These are phyloP conservation scores for Palythoa grandiflora DNA, from an alignment of 92 coral and sea anemone genomes.

Conservation along the genomic window DNA sequence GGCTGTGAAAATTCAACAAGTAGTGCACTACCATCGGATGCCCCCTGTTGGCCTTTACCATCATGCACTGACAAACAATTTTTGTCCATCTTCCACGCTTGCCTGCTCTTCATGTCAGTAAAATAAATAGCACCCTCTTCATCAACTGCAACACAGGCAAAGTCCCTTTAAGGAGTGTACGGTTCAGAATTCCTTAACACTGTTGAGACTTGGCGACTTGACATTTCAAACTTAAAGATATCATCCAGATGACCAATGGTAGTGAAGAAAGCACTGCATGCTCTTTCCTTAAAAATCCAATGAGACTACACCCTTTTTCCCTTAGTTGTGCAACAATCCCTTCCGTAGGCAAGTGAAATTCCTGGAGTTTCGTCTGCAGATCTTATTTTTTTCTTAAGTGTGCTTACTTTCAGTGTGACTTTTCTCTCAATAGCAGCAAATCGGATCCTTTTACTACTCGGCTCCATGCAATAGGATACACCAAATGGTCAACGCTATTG, in stretches of 20 bases:
- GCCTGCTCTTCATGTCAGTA: constrained; percentile 18
- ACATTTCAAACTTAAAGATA: constrained; percentile 19
- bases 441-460: constrained; percentile 27
- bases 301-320: constrained; percentile 14
- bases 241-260: constrained; percentile 36
- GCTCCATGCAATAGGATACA: constrained; percentile 39
- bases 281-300: neutral
- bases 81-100: constrained; percentile 51
- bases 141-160: constrained; percentile 43
- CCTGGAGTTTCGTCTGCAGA: constrained; percentile 26
- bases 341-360: constrained; percentile 8
- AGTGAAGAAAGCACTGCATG: constrained; percentile 10
- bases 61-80: constrained; percentile 39
- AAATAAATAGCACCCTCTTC: constrained; percentile 40
- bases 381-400: constrained; percentile 28
- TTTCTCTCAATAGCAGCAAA: neutral
- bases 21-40: constrained; percentile 51
- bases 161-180: constrained; percentile 36
- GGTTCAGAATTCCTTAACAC: constrained; percentile 36
- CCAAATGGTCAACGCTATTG: constrained; percentile 23
- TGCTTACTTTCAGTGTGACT: constrained; percentile 3
- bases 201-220: constrained; percentile 40
- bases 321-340: constrained; percentile 18
- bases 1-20: constrained; percentile 48
- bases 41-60: constrained; percentile 49